Evolutionary conservation across 2,888 invertebrate species (phyloP), one percentile per base, ranked within the genome.

Genomic region (Tiphia femorata): DNA sequence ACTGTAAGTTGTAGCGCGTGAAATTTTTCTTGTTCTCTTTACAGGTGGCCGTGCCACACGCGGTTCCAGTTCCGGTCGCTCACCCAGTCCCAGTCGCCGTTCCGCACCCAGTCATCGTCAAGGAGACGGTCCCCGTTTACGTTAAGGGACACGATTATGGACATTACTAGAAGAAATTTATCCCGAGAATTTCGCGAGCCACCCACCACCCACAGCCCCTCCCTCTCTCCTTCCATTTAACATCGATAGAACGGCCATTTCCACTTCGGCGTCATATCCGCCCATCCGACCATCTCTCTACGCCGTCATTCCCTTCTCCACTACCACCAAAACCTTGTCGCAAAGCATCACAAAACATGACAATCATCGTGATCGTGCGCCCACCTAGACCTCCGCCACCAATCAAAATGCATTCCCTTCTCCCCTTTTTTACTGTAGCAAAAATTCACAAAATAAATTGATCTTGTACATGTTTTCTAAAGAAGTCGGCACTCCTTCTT

Each of bases 101-200:
- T 1, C 87, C 88, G 10, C 86, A 87, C 0, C 89, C 89, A 0
- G 87, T 90, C 8, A 80, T 86, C 49, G 86, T 90, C 49, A 80
- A 78, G 46, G 72, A 82, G 47, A 55, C 72, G 44, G 76, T 81
- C 23, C 84, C 85, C 30, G 79, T 84, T 49, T 48, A 69, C 30
- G 76, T 85, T 54, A 66, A 76, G 55, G 73, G 67, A 53, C 44
- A 57, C 38, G 61, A 62, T 16, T 35, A 58, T 33, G 66, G 66
- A 12, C 62, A 66, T 35, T 62, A 70, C 57, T 73, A 71, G 53
- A 56, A 37, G 48, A 60, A 63, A 58, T 59, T 27, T 23, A 44
- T 29, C 35, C 25, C 8, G 10, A 33, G 40, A 62, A 53, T 49
- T 25, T 49, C 30, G 29, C 17, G 1, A 42, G 29, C 25, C 21